Percentiles rank a stretch among this genome's conserved stretches.
Evolutionary conservation across 2,797 vertebrate genomes (phyloP).

Genomic region (Euthynnus affinis): DNA sequence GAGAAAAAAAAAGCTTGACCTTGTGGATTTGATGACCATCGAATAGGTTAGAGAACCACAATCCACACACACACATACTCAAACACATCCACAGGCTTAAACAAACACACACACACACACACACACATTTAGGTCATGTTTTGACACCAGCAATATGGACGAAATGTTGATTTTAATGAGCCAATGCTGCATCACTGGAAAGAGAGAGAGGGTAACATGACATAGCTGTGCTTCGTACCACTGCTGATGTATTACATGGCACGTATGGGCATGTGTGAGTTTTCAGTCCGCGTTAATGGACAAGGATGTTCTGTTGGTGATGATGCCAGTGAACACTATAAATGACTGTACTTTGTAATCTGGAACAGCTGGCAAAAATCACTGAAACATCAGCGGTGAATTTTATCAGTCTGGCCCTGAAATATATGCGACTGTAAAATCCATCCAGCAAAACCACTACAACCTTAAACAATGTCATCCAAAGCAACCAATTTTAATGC

Average conservation of each 20-base stretch:
- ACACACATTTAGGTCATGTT: constrained; percentile 46
- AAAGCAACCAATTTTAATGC: neutral
- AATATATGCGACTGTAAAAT: constrained; percentile 55
- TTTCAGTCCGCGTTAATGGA: constrained; percentile 60
- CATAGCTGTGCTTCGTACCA: constrained; percentile 43
- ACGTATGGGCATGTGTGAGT: constrained; percentile 47
- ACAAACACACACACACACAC: constrained; percentile 27
- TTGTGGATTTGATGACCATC: constrained; percentile 61
- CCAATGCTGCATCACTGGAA: constrained; percentile 30
- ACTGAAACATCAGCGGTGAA: constrained; percentile 50
- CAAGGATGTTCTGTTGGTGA: constrained; percentile 62
- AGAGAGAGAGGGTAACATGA: constrained; percentile 47
- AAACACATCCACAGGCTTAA: constrained; percentile 13
- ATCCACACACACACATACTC: constrained; percentile 17
- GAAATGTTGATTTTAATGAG: constrained; percentile 49
- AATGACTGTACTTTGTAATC: constrained; percentile 69
- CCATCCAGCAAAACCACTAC: constrained; percentile 29
- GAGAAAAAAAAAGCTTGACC: constrained; percentile 64
- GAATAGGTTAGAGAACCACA: constrained; percentile 37
- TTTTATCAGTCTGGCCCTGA: constrained; percentile 60
- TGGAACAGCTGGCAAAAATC: constrained; percentile 72
- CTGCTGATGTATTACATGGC: constrained; percentile 53
- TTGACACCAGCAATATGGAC: constrained; percentile 59
- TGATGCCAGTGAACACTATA: constrained; percentile 54
- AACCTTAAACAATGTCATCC: constrained; percentile 53